Evolutionary conservation across 1,140 invertebrate genomes (phyloP), one percentile per base, ranked within the genome.

Genomic region (Hyles vespertilio): DNA sequence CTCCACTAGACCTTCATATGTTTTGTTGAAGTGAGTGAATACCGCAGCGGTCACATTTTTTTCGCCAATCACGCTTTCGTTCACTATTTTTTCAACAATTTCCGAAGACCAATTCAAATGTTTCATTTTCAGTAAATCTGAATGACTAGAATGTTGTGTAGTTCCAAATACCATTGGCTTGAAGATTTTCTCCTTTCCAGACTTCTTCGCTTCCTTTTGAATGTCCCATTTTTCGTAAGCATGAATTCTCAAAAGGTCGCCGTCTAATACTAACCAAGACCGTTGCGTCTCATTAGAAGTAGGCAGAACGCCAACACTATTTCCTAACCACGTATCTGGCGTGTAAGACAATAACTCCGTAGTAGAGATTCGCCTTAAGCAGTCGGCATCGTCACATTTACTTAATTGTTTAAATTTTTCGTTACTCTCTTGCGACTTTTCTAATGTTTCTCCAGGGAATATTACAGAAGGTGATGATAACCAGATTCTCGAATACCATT

Each of bases 261-360:
- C 94, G 70, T 96, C 95, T 2, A 93, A 72, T 2, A 95, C 93
- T 2, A 96, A 74, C 94, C 95, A 96, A 50, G 95, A 92, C 62
- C 94, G 94, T 69, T 91, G 87, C 7, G 89, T 79, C 75, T 94
- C 93, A 45, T 90, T 90, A 10, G 76, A 61, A 0, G 81, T 73
- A 0, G 95, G 94, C 11, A 95, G 70, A 53, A 92, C 91, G 3
- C 90, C 89, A 3, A 91, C 87, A 49, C 90, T 73, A 46, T 65
- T 76, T 9, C 72, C 81, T 12, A 91, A 80, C 95, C 95, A 96
- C 3, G 91, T 91, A 48, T 93, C 91, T 2, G 94, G 94, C 1
- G 94, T 92, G 6, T 91, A 87, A 9, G 92, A 91, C 65, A 95
- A 88, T 2, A 96, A 70, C 59, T 94, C 91, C 47, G 92, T 90